Conservation (phyloP, 2,113 vertebrate species). For the Illadopsis cleaveri region DNA sequence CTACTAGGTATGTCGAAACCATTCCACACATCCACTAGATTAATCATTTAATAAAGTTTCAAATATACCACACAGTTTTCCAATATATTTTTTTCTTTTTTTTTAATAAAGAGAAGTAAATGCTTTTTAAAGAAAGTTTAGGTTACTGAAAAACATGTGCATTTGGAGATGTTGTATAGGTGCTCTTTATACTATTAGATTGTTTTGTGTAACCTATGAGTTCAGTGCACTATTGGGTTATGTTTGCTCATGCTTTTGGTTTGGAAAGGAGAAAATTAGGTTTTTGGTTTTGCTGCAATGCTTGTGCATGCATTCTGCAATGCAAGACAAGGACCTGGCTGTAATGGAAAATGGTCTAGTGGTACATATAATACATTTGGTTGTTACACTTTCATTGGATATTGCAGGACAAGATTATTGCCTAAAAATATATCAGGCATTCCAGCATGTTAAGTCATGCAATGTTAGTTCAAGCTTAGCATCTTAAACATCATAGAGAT, state of each 20-base stretch:
- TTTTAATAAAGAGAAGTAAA: neutral
- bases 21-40: neutral
- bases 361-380: neutral
- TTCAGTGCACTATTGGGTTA: neutral
- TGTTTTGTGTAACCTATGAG: neutral
- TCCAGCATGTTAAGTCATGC: neutral
- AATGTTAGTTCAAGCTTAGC: neutral
- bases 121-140: neutral
- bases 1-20: neutral
- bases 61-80: neutral
- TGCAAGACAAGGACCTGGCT: neutral
- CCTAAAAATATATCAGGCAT: neutral
- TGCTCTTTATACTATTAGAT: neutral
- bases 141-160: neutral
- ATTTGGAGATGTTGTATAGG: neutral
- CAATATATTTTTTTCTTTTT: neutral
- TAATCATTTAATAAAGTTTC: neutral
- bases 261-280: neutral
- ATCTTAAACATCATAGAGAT: neutral
- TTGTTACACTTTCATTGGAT: neutral
- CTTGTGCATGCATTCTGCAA: neutral
- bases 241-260: neutral
- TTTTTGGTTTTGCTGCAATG: neutral
- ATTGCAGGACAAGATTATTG: neutral
- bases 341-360: neutral